phyloP scores from a whole-genome alignment of 2,113 vertebrate species.

The Fulmarus glacialis region DNA sequence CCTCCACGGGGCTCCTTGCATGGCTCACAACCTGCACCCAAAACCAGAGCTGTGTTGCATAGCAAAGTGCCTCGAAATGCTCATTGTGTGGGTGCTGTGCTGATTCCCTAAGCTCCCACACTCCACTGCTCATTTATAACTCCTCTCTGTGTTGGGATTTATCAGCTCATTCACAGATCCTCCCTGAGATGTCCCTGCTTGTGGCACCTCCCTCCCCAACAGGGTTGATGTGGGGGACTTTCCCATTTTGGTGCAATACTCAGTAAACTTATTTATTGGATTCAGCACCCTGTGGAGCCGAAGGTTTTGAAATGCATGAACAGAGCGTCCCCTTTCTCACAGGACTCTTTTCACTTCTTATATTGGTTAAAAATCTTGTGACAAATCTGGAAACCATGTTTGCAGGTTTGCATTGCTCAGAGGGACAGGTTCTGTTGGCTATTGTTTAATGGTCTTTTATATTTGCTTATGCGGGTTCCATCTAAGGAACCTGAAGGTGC shows the following conservation, averaged over 20 bases:
- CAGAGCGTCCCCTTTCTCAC: neutral
- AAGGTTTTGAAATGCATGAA: neutral
- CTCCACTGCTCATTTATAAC: slow-evolving; percentile 36
- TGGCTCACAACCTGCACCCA: neutral
- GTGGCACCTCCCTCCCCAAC: neutral
- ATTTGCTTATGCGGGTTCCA: neutral
- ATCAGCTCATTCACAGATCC: slow-evolving; percentile 14
- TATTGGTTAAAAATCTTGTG: neutral
- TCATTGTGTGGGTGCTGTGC: neutral
- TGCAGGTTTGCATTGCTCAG: neutral
- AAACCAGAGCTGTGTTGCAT: neutral
- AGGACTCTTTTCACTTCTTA: neutral
- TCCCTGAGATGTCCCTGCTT: neutral
- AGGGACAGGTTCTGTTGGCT: neutral
- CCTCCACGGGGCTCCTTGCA: neutral
- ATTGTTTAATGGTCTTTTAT: neutral
- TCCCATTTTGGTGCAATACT: neutral
- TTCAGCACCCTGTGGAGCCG: neutral
- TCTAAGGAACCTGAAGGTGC: too few species aligned
- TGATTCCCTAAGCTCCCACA: neutral
- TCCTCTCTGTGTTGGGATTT: neutral
- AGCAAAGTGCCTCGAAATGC: neutral
- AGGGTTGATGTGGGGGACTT: neutral
- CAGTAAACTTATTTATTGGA: neutral
- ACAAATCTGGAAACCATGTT: neutral